Conservation (phyloP, 2,113 vertebrate genomes). For the Gobius niger region DNA sequence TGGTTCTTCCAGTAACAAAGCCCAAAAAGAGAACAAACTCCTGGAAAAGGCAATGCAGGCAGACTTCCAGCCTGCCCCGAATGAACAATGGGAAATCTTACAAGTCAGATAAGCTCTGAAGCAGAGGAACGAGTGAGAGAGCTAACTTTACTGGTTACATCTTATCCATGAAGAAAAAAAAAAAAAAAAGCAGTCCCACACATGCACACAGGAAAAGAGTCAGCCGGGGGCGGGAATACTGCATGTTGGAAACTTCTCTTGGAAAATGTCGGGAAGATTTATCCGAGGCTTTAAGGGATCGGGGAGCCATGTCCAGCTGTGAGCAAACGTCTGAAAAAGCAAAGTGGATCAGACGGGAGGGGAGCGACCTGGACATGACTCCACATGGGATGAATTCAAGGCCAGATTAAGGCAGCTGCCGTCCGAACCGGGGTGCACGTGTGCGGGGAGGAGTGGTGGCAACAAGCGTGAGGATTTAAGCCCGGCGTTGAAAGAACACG, state of each 20-base stretch:
- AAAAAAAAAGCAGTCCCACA: constrained; percentile 12
- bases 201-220: constrained; percentile 51
- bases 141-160: constrained; percentile 67
- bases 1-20: background rate
- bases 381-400: constrained; percentile 80
- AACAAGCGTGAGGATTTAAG: constrained; percentile 5
- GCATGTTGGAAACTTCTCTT: constrained; percentile 61
- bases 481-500: background rate
- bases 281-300: constrained; percentile 49
- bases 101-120: constrained; percentile 37
- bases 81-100: constrained; percentile 38
- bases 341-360: constrained; percentile 57
- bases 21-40: constrained; percentile 18
- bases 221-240: constrained; percentile 28
- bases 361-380: constrained; percentile 77
- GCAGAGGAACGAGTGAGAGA: constrained; percentile 34
- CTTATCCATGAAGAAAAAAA: constrained; percentile 52
- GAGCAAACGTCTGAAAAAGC: constrained; percentile 49
- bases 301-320: constrained; percentile 27
- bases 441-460: background rate
- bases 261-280: constrained; percentile 69
- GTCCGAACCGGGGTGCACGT: constrained; percentile 36
- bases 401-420: constrained; percentile 78
- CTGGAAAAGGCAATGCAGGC: background rate
- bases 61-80: constrained; percentile 22